A percentile compares a stretch with the other conserved stretches of the same genome.
Evolutionary conservation across 2,797 vertebrate genomes (phyloP).

Genomic region (Notolabrus celidotus): DNA sequence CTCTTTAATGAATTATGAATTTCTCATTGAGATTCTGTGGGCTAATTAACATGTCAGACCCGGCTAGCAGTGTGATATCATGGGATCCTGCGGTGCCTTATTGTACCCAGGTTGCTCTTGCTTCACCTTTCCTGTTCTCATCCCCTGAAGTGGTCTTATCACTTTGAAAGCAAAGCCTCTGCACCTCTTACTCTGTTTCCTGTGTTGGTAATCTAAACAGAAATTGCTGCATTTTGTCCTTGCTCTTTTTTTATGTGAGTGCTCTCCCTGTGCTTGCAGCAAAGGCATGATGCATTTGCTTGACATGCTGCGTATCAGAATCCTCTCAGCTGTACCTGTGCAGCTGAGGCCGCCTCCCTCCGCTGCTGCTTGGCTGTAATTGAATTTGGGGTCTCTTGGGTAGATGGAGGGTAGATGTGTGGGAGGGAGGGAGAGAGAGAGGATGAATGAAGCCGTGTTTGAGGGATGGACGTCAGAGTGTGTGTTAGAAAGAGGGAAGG

Average conservation of each 20-base stretch:
- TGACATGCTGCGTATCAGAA: conserved; percentile 47
- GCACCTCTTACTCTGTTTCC: conserved; percentile 15
- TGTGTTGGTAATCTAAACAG: conserved; percentile 47
- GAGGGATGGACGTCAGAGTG: conserved; percentile 21
- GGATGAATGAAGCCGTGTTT: conserved; percentile 59
- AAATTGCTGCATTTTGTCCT: conserved; percentile 24
- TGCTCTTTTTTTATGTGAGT: conserved; percentile 3
- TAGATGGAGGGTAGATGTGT: conserved; percentile 47
- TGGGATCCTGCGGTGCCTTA: conserved; percentile 47
- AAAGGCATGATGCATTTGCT: conserved; percentile 40
- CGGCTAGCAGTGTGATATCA: conserved; percentile 39
- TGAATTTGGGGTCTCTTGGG: conserved; percentile 77
- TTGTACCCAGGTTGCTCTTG: conserved; percentile 39
- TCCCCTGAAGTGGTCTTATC: conserved; percentile 27
- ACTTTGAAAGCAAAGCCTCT: conserved; percentile 1
- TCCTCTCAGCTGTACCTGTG: conserved; percentile 63
- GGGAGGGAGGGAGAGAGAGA: conserved; percentile 50
- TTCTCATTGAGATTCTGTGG: conserved; percentile 76
- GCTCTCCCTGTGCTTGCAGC: conserved; percentile 18
- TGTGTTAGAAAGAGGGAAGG: background rate
- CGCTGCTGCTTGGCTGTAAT: conserved; percentile 66
- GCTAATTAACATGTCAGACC: conserved; percentile 76
- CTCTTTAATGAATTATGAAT: conserved; percentile 79
- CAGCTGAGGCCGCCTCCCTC: conserved; percentile 56
- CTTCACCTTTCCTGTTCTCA: conserved; percentile 45